A percentile compares a stretch with the other conserved stretches of the same genome.
Evolutionary conservation across 2,888 invertebrate genomes (phyloP).

Genomic region (Eupithecia pulchellata): DNA sequence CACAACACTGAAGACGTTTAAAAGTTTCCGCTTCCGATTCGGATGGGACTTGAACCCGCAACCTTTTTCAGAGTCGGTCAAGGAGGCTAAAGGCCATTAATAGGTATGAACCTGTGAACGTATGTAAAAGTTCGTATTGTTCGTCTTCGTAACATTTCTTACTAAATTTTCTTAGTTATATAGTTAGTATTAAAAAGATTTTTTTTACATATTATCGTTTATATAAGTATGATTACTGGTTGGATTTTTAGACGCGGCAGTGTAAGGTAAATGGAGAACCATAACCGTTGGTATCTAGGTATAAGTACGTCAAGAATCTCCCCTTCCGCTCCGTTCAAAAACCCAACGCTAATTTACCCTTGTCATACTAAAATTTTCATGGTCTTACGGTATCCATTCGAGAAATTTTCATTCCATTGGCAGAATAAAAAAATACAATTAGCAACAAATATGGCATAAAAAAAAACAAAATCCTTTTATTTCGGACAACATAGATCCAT

Average conservation of each 20-base stretch:
- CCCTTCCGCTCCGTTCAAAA: no score
- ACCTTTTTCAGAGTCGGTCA: no score
- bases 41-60: neutral
- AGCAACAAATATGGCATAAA: neutral
- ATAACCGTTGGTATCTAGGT: neutral
- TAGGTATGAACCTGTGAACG: neutral
- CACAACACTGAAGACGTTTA: neutral
- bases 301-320: no score
- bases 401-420: neutral
- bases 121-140: neutral
- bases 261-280: neutral
- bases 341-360: no score
- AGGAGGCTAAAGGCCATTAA: no score
- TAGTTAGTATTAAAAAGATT: neutral
- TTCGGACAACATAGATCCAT: no score
- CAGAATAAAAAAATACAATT: neutral
- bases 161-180: neutral
- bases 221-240: neutral
- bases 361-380: no score
- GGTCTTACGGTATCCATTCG: neutral
- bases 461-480: no score
- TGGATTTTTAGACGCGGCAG: neutral
- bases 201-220: neutral
- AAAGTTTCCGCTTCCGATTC: neutral
- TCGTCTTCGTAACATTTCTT: neutral